These are phyloP conservation scores for Pipistrellus kuhlii DNA, from an alignment of 2,797 vertebrate genomes.

Conservation along the genomic window DNA sequence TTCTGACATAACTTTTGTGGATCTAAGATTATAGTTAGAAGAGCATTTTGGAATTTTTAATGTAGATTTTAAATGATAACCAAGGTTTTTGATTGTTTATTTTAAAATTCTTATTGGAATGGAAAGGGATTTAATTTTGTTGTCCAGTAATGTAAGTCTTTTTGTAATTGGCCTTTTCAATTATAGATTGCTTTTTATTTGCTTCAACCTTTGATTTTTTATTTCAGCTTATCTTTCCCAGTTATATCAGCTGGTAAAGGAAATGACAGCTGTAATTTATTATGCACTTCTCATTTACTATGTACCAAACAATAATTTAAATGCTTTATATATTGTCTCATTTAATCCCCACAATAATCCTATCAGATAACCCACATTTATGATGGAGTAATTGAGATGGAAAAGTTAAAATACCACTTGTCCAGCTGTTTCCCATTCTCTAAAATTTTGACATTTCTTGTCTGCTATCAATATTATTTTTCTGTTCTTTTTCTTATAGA, in stretches of 20 bases:
- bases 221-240: not conserved
- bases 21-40: conserved; percentile 12
- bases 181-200: not conserved
- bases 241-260: not conserved
- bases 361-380: not conserved
- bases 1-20: not conserved
- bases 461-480: not conserved
- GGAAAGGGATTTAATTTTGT: not conserved
- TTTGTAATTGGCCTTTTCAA: not conserved
- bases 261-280: not conserved
- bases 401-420: conserved; percentile 6
- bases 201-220: not conserved
- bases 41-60: conserved; percentile 26
- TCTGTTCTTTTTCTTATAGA: not conserved
- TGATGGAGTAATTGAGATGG: not conserved
- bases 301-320: not conserved
- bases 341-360: not conserved
- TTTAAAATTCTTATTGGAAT: not conserved
- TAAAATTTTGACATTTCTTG: not conserved
- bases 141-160: not conserved
- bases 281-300: not conserved
- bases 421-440: not conserved
- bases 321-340: not conserved
- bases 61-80: not conserved
- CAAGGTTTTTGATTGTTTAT: not conserved